These are phyloP conservation scores for Sinonovacula constricta DNA, from an alignment of 1,140 invertebrate species.

Conservation along the genomic window DNA sequence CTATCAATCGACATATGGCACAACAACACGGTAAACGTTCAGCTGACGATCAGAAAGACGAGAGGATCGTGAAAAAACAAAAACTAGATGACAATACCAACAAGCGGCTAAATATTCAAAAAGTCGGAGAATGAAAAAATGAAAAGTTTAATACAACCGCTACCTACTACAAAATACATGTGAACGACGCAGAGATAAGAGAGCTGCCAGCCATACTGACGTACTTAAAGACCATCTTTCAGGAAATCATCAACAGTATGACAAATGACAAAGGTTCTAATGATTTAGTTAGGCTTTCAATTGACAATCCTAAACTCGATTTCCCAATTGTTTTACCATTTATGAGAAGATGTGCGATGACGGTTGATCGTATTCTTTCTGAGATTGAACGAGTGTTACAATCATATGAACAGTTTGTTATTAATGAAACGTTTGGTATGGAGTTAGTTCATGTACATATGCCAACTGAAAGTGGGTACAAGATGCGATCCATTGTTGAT, in stretches of 20 bases:
- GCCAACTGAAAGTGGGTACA: slow-evolving; percentile 3
- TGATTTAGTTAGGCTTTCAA: slow-evolving; percentile 8
- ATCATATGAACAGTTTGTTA: slow-evolving; percentile 24
- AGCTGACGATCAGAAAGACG: not conserved
- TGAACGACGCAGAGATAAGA: slow-evolving; percentile 12
- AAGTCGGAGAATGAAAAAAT: slow-evolving; percentile 12
- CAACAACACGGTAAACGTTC: slow-evolving; percentile 12
- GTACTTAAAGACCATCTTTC: slow-evolving; percentile 3
- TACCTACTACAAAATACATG: slow-evolving; percentile 16
- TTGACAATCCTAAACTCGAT: slow-evolving; percentile 23
- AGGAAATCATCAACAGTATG: slow-evolving; percentile 1
- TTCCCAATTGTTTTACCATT: slow-evolving; percentile 20
- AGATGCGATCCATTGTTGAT: slow-evolving; percentile 5
- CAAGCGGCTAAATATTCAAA: not conserved
- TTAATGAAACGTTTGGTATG: slow-evolving; percentile 26
- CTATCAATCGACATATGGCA: slow-evolving; percentile 1
- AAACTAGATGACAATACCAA: slow-evolving; percentile 1
- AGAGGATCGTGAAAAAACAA: not conserved
- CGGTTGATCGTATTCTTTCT: not conserved
- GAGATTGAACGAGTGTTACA: slow-evolving; percentile 19
- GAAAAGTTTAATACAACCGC: slow-evolving; percentile 22
- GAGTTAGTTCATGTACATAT: slow-evolving; percentile 18
- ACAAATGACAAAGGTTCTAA: slow-evolving; percentile 3
- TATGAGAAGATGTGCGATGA: slow-evolving; percentile 13
- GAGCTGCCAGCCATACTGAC: slow-evolving; percentile 15